phyloP scores from a whole-genome alignment of 1,140 invertebrate species.

The Ladona fulva region DNA sequence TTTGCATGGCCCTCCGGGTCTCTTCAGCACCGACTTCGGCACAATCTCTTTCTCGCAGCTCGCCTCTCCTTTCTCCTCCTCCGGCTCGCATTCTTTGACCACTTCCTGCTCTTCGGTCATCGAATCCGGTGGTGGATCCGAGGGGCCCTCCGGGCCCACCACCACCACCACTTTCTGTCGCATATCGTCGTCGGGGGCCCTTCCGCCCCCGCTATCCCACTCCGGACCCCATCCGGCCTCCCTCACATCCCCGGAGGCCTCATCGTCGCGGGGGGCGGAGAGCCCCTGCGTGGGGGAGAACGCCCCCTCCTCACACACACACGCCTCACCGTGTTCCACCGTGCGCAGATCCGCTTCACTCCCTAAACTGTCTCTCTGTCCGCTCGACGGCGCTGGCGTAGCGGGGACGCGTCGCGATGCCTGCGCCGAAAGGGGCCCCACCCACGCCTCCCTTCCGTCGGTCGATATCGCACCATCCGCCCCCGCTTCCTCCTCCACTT shows the following conservation, averaged over 20 bases:
- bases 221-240: neutral
- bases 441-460: too few relatives aligned
- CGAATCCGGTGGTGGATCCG: neutral
- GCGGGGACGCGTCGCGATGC: neutral
- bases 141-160: neutral
- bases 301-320: neutral
- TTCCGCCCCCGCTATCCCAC: neutral
- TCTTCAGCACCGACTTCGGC: slow-evolving; percentile 48
- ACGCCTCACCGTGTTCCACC: neutral
- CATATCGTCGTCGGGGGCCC: slow-evolving; percentile 11
- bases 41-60: slow-evolving; percentile 31
- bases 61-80: slow-evolving; percentile 28
- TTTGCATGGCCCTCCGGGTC: slow-evolving; percentile 31
- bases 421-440: neutral
- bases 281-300: neutral
- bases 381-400: neutral
- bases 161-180: neutral
- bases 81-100: neutral
- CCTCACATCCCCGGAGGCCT: neutral
- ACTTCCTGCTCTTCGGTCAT: neutral
- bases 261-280: neutral
- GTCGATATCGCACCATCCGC: too few relatives aligned
- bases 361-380: too few relatives aligned
- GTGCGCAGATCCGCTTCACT: neutral
- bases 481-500: too few relatives aligned